phyloP scores from a whole-genome alignment of 2,113 vertebrate species.

The Triplophysa siluroides region DNA sequence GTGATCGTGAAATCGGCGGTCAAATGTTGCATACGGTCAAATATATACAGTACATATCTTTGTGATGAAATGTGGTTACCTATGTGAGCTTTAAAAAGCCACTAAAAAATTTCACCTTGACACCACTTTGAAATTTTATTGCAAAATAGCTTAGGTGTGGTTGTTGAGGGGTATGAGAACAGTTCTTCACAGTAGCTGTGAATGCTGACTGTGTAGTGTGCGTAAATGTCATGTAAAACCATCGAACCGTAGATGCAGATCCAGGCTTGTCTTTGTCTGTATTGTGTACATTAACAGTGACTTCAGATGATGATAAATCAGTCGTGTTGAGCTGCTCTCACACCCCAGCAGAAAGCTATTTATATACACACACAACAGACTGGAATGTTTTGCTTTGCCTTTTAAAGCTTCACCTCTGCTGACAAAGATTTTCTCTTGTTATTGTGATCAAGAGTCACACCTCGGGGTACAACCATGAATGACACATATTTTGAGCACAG shows the following conservation, averaged over 20 bases:
- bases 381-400: slow-evolving; percentile 67
- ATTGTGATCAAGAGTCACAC: slow-evolving; percentile 40
- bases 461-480: slow-evolving; percentile 49
- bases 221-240: not conserved
- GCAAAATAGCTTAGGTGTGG: not conserved
- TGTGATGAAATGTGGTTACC: no score
- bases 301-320: slow-evolving; percentile 57
- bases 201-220: not conserved
- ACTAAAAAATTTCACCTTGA: no score
- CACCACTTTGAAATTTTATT: no score
- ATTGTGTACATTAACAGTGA: slow-evolving; percentile 59
- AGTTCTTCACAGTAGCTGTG: not conserved
- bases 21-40: no score
- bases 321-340: slow-evolving; percentile 61
- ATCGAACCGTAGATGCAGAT: slow-evolving; percentile 19
- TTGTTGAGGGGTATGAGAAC: not conserved
- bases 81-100: no score
- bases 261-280: slow-evolving; percentile 41
- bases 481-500: not conserved
- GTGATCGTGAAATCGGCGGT: no score
- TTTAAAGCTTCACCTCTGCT: slow-evolving; percentile 49
- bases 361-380: slow-evolving; percentile 61
- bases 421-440: slow-evolving; percentile 55
- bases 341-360: slow-evolving; percentile 67
- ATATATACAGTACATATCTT: no score